Evolutionary conservation across 2,113 vertebrate genomes (phyloP).

Genomic region (Tragulus kanchil): DNA sequence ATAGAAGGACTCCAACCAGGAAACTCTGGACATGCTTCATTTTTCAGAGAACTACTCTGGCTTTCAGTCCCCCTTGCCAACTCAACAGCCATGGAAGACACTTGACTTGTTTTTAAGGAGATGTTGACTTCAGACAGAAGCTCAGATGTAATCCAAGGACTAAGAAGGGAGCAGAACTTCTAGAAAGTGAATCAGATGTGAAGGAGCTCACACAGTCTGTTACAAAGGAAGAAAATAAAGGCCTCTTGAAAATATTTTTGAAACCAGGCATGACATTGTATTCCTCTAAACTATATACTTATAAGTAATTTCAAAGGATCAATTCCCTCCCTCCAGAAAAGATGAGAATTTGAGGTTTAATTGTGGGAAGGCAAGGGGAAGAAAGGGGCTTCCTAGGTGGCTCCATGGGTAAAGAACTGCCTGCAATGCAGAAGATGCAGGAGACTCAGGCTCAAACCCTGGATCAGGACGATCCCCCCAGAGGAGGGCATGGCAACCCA

Average conservation of each 20-base stretch:
- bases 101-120: slow-evolving; percentile 20
- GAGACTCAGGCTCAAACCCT: neutral
- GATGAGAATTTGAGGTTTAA: neutral
- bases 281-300: slow-evolving; percentile 27
- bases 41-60: neutral
- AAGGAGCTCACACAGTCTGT: neutral
- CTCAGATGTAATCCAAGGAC: neutral
- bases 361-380: neutral
- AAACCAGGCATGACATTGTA: neutral
- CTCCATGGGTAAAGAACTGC: neutral
- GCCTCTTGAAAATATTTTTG: neutral
- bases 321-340: neutral
- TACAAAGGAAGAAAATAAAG: neutral
- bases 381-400: neutral
- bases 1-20: slow-evolving; percentile 37
- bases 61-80: neutral
- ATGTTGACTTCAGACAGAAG: slow-evolving; percentile 42
- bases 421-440: neutral
- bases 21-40: neutral
- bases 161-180: neutral
- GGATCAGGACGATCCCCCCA: neutral
- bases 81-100: slow-evolving; percentile 3
- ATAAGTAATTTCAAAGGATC: neutral
- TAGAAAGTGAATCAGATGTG: neutral
- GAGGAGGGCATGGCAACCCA: neutral